Base-by-base conservation (phyloP, 1,140 invertebrate species). In the Dendroctonus valens region DNA sequence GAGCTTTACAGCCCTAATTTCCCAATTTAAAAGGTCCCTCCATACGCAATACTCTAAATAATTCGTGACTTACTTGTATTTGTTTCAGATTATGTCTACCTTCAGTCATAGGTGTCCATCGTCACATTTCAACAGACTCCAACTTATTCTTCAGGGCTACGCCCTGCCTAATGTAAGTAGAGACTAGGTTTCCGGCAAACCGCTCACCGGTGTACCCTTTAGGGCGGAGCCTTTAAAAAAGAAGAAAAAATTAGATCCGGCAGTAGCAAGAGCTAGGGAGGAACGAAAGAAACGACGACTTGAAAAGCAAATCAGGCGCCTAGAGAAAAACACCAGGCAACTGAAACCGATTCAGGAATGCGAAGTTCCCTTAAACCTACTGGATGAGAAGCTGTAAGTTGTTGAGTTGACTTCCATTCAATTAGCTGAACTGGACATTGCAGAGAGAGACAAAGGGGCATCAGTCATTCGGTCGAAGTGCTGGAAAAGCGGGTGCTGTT, bases 221-320 rank as follows among this genome's bases (percentile, higher is more conserved):
- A 88, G 87, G 74, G 90, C 83, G 41, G 92, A 95, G 78, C 93
- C 94, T 3, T 77, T 96, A 68, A 95, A 92, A 76, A 96, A 91
- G 79, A 96, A 93, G 78, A 94, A 90, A 75, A 89, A 83, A 75
- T 61, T 94, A 5, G 93, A 96, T 82, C 93, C 93, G 38, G 81
- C 82, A 9, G 80, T 96, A 39, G 68, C 93, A 1, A 89, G 86
- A 76, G 84, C 85, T 9, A 82, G 92, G 74, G 91, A 93, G 77
- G 92, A 95, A 11, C 83, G 90, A 54, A 89, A 81, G 71, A 88
- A 86, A 67, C 92, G 83, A 73, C 92, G 88, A 79, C 69, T 96
- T 14, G 92, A 94, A 76, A 95, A 94, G 77, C 83, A 85, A 75
- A 96, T 96, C 71, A 82, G 89, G 53, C 81, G 84, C 67, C 77